phyloP scores from a whole-genome alignment of 2,797 vertebrate species.

The Garrulus glandarius region DNA sequence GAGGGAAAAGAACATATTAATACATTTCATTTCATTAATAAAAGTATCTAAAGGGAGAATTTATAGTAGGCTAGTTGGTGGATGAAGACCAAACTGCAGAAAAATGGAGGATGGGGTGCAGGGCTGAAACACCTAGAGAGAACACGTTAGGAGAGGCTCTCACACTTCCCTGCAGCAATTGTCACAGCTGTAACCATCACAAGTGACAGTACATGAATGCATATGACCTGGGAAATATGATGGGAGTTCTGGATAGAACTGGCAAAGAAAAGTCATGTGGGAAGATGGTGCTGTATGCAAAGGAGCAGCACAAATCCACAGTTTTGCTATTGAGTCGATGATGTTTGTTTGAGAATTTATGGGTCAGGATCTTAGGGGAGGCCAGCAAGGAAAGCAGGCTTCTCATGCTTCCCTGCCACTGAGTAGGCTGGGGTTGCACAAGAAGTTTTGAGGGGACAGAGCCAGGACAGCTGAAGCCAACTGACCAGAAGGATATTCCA shows the following conservation, averaged over 20 bases:
- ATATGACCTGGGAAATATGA: background rate
- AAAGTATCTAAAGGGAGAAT: background rate
- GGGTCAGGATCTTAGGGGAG: background rate
- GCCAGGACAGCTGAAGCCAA: background rate
- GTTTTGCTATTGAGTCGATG: background rate
- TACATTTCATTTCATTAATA: background rate
- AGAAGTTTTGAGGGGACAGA: background rate
- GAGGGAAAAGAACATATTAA: background rate
- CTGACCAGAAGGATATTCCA: background rate
- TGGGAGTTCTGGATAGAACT: background rate
- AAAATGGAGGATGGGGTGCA: background rate
- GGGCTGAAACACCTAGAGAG: background rate
- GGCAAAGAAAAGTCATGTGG: background rate
- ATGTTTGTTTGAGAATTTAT: background rate
- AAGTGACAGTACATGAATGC: background rate
- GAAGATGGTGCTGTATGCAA: background rate
- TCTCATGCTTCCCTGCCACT: background rate
- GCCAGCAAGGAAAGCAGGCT: background rate
- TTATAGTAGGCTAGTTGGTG: background rate
- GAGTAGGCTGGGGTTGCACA: background rate
- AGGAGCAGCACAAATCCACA: background rate
- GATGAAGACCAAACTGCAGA: background rate
- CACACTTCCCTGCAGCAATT: background rate
- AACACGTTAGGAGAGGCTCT: background rate
- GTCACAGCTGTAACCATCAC: background rate